phyloP scores from a whole-genome alignment of 2,113 vertebrate species.

The Pygathrix nemaeus region DNA sequence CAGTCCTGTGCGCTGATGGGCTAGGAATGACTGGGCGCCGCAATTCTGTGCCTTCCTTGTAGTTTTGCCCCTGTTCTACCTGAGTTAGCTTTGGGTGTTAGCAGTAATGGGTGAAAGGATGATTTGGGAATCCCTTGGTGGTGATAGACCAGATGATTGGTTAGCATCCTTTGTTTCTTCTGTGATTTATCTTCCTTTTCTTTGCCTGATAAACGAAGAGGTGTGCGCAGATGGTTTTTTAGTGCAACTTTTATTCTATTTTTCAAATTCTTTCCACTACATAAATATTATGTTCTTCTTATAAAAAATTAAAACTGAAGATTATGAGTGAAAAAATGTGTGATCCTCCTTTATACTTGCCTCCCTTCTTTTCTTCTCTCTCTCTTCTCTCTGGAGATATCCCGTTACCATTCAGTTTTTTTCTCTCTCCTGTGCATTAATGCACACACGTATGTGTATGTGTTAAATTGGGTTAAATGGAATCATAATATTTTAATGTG shows the following conservation, averaged over 20 bases:
- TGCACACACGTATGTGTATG: neutral
- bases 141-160: neutral
- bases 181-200: neutral
- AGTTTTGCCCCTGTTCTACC: neutral
- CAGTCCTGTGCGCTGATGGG: neutral
- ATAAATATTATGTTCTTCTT: neutral
- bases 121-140: neutral
- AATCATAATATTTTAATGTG: neutral
- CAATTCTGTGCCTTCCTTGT: fast-evolving
- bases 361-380: neutral
- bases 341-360: neutral
- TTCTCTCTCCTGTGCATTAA: neutral
- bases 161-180: neutral
- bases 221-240: neutral
- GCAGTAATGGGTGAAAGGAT: neutral
- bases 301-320: neutral
- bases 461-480: slow-evolving; percentile 16
- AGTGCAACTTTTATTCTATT: neutral
- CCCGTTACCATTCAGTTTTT: neutral
- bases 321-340: neutral
- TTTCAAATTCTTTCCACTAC: neutral
- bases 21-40: fast-evolving
- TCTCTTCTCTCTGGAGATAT: neutral
- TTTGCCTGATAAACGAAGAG: neutral
- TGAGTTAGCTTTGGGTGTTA: neutral